Evolutionary conservation across 2,888 invertebrate species (phyloP).

Genomic region (Nymphalis polychloros): DNA sequence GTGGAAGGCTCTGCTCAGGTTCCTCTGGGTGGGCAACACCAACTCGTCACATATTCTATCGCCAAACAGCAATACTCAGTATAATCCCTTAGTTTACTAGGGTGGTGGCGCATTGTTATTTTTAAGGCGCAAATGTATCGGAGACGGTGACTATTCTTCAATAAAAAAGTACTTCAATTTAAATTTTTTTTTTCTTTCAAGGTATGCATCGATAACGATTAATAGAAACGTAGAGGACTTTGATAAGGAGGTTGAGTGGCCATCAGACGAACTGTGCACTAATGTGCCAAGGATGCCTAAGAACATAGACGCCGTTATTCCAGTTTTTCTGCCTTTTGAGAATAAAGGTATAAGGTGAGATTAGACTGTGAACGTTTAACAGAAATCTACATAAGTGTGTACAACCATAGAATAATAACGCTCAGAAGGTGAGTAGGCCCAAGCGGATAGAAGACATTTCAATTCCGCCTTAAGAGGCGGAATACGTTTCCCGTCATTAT

Average conservation of each 20-base stretch:
- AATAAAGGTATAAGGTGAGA: conserved; percentile 89
- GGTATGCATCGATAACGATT: conserved; percentile 77
- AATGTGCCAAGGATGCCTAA: conserved; percentile 65
- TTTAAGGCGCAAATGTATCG: no score
- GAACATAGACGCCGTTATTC: conserved; percentile 80
- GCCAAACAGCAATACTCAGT: no score
- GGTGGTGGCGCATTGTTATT: no score
- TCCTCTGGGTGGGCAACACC: no score
- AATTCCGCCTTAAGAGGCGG: no score
- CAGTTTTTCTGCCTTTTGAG: conserved; percentile 87
- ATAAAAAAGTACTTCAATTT: not conserved
- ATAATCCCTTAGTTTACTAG: no score
- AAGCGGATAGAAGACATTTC: no score
- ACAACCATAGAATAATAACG: not conserved
- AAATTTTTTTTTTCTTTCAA: conserved; percentile 35
- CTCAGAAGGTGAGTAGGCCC: no score
- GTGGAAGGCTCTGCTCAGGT: no score
- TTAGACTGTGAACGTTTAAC: not conserved
- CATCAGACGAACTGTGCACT: conserved; percentile 74
- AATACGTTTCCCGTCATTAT: no score
- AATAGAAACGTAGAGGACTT: conserved; percentile 75
- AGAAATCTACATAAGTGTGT: not conserved
- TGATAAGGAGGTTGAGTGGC: conserved; percentile 80
- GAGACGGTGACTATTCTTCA: no score
- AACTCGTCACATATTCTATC: no score